Evolutionary conservation across 2,888 invertebrate genomes (phyloP), one percentile per base, ranked within the genome.

Genomic region (Rhyacophila evoluta): DNA sequence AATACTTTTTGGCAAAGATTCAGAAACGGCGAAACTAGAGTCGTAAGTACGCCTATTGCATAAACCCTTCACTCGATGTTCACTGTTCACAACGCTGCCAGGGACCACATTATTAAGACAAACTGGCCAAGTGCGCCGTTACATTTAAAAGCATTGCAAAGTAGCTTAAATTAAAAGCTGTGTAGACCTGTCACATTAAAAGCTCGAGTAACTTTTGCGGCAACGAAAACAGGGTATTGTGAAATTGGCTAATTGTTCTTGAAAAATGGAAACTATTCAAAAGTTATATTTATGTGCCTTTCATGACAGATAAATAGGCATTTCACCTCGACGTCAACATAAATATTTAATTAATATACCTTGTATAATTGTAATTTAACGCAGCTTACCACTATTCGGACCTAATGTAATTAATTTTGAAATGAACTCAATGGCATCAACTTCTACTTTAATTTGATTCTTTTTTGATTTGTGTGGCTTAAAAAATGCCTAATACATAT

Each of bases 41-140:
- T 19, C 19, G 55, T 55, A 55, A 5, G 25, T 55, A 55, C 55
- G 19, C 19, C 55, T 55, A 12, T 55, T 55, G 55, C 55, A 55
- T 25, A 55, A 55, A 25, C 55, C 55, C 25, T 55, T 25, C 55
- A 55, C 55, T 55, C 55, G 55, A 55, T 55, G 55, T 41, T 41
- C 41, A 15, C 12, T 41, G 41, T 55, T 19, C 55, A 55, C 55
- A 55, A 19, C 15, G 19, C 15, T 55, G 55, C 55, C 55, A 55
- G 55, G 19, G 19, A 55, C 55, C 55, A 55, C 55, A 55, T 55
- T 55, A 55, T 55, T 55, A 55, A 55, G 55, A 55, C 55, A 55
- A 55, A 55, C 55, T 55, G 55, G 5, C 55, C 55, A 55, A 55
- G 55, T 55, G 19, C 55, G 55, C 19, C 15, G 55, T 55, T 25